Conservation (phyloP, 2,888 invertebrate species). For the Xanthia togata region DNA sequence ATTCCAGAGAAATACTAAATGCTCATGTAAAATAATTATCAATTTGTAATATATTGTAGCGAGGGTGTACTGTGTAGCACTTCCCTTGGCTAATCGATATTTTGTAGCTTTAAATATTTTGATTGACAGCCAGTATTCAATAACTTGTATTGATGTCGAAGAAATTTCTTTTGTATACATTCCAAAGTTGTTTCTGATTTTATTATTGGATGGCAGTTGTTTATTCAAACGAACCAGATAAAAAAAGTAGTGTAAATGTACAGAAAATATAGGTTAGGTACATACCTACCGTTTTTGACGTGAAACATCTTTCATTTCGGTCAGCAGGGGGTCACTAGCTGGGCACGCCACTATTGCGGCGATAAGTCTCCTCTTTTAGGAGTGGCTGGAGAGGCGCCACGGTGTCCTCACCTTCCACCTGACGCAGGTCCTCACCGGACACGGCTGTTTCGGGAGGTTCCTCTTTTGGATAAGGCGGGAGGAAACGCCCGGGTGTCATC, state of each 20-base stretch:
- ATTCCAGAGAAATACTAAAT: slow-evolving; percentile 8
- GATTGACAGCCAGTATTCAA: not conserved
- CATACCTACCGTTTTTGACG: too few species aligned
- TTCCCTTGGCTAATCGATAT: slow-evolving; percentile 9
- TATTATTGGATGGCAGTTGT: not conserved
- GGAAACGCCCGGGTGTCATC: too few species aligned
- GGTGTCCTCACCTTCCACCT: too few species aligned
- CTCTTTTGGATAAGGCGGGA: too few species aligned
- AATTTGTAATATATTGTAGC: slow-evolving; percentile 3
- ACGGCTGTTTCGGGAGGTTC: too few species aligned
- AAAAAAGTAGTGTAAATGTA: too few species aligned
- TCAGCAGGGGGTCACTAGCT: too few species aligned
- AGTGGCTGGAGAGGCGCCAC: too few species aligned
- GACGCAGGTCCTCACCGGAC: too few species aligned
- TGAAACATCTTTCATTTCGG: not conserved
- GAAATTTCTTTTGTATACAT: slow-evolving; percentile 25
- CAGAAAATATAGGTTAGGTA: too few species aligned
- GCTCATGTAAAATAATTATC: slow-evolving; percentile 17
- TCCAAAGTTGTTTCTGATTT: slow-evolving; percentile 1
- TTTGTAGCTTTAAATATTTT: not conserved
- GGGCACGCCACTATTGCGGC: too few species aligned
- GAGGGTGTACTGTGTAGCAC: slow-evolving; percentile 1
- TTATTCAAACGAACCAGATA: not conserved
- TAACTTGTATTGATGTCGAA: slow-evolving; percentile 3
- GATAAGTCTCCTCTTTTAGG: too few species aligned